Evolutionary conservation across 1,140 invertebrate species (phyloP).

Genomic region (Sitobion miscanthi): DNA sequence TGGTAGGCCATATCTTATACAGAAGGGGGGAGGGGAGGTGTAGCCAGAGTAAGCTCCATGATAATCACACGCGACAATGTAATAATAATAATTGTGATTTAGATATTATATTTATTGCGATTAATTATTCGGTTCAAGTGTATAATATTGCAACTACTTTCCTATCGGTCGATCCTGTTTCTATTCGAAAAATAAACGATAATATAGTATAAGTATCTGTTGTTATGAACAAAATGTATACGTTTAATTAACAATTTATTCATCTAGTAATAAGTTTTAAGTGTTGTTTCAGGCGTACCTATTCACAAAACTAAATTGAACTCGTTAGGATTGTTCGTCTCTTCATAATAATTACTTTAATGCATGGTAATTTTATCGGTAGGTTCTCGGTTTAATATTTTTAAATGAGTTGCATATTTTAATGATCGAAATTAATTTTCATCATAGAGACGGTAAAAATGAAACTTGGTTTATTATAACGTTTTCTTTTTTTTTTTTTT

Average conservation of each 20-base stretch:
- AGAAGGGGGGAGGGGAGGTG: too few relatives aligned
- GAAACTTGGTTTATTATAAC: background rate
- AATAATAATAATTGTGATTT: background rate
- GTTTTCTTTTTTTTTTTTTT: background rate
- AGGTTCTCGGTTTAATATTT: background rate
- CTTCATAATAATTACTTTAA: background rate
- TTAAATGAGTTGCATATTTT: background rate
- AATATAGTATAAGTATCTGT: background rate
- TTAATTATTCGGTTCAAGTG: background rate
- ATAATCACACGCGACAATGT: background rate
- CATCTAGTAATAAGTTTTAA: background rate
- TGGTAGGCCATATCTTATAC: too few relatives aligned
- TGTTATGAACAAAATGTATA: background rate
- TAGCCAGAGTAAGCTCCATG: too few relatives aligned
- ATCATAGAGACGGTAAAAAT: background rate
- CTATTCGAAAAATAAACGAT: background rate
- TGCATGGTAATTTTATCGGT: background rate
- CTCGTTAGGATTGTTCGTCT: background rate
- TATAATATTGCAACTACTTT: background rate
- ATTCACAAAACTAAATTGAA: background rate
- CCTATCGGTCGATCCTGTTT: background rate
- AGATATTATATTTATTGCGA: background rate
- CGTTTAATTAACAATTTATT: background rate
- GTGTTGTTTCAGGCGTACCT: background rate
- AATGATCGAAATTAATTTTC: background rate